Evolutionary conservation across 2,888 invertebrate species (phyloP).

Genomic region (Eueremaeus valkanovi): DNA sequence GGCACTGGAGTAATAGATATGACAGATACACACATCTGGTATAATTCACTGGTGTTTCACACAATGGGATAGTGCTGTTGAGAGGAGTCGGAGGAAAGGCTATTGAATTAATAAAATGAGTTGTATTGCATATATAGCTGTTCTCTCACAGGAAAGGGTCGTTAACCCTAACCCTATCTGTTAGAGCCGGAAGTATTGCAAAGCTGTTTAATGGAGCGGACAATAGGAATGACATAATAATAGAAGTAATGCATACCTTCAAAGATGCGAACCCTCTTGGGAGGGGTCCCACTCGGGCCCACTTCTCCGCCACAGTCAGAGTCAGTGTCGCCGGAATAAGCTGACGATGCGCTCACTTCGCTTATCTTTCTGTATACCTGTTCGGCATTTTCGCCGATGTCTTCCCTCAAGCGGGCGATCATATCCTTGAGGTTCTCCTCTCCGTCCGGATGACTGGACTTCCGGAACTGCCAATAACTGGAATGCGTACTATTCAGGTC

Average conservation of each 20-base stretch:
- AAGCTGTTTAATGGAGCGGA: not conserved
- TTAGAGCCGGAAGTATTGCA: not conserved
- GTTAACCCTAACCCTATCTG: not conserved
- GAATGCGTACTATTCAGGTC: slow-evolving; percentile 51
- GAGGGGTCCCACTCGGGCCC: too few relatives aligned
- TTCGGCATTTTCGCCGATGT: slow-evolving; percentile 24
- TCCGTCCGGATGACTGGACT: slow-evolving; percentile 36
- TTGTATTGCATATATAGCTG: not conserved
- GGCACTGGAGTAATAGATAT: slow-evolving; percentile 11
- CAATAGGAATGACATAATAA: slow-evolving; percentile 13
- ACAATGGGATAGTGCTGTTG: not conserved
- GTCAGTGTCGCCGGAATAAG: slow-evolving; percentile 12
- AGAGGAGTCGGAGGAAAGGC: not conserved
- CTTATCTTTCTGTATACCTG: slow-evolving; percentile 19
- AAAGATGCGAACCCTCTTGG: slow-evolving; percentile 53
- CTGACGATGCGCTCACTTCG: slow-evolving; percentile 40
- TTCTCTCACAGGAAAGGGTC: slow-evolving; percentile 6
- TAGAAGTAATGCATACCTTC: slow-evolving; percentile 50
- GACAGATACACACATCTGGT: slow-evolving; percentile 1
- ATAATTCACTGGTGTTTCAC: not conserved
- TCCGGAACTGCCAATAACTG: slow-evolving; percentile 52
- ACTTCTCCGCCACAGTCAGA: not conserved
- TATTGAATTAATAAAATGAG: slow-evolving; percentile 17
- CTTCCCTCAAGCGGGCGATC: slow-evolving; percentile 41
- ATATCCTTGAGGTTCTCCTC: slow-evolving; percentile 37